Evolutionary conservation across 2,888 invertebrate genomes (phyloP).

Genomic region (Mycalesis mineus): DNA sequence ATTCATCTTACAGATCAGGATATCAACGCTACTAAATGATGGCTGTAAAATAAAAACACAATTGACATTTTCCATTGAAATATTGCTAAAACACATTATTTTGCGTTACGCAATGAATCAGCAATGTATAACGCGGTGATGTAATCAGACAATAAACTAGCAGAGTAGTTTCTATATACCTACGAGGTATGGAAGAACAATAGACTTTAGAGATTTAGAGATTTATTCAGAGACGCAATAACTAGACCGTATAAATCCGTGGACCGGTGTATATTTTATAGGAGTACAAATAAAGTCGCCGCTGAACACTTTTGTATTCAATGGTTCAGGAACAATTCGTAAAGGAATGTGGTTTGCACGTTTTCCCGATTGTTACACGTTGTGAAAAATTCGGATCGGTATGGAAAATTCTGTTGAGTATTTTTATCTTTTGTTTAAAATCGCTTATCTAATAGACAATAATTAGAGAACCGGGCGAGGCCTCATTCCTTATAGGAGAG

Average conservation of each 20-base stretch:
- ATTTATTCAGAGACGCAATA: conserved; percentile 31
- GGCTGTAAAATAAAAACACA: no score
- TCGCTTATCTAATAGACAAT: no score
- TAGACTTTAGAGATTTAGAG: no score
- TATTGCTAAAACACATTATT: no score
- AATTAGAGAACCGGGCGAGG: no score
- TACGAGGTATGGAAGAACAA: background rate
- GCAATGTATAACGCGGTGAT: no score
- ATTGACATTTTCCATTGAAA: no score
- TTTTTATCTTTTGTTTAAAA: background rate
- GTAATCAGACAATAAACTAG: no score
- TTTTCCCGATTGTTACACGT: background rate
- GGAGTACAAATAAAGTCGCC: conserved; percentile 5
- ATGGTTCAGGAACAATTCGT: conserved; percentile 6
- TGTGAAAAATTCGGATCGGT: background rate
- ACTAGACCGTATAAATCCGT: conserved; percentile 23
- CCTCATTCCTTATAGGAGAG: no score
- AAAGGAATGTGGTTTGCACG: background rate
- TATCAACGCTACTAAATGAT: no score
- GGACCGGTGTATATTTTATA: conserved; percentile 24
- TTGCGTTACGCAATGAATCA: no score
- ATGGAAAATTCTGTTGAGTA: background rate
- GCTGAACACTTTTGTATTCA: conserved; percentile 11
- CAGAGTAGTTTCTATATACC: background rate
- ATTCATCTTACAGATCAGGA: no score